phyloP scores from a whole-genome alignment of 2,113 vertebrate species.

The Nothoprocta perdicaria region DNA sequence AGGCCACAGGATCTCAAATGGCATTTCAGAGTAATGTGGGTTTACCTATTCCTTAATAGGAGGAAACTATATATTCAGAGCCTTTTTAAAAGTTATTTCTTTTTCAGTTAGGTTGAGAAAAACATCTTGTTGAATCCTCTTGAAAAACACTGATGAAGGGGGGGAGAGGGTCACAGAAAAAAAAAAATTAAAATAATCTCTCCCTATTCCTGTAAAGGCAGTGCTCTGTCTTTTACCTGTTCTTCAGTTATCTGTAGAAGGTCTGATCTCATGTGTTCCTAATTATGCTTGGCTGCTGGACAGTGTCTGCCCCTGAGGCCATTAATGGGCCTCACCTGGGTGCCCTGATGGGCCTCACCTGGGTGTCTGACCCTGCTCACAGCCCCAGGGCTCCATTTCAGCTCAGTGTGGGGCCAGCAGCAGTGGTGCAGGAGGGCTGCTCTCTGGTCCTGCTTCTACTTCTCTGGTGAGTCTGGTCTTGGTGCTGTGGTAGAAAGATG shows the following conservation, averaged over 20 bases:
- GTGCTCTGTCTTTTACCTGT: neutral
- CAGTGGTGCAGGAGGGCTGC: neutral
- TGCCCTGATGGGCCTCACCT: neutral
- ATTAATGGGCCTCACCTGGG: neutral
- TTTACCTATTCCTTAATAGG: neutral
- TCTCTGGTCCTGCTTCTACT: no score
- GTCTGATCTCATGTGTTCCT: neutral
- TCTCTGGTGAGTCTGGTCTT: no score
- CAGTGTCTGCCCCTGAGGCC: fast-evolving
- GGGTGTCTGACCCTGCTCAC: no score
- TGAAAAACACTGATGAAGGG: neutral
- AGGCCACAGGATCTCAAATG: neutral
- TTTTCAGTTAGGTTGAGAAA: neutral
- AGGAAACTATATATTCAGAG: neutral
- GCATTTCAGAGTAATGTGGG: neutral
- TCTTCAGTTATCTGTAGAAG: neutral
- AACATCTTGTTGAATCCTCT: neutral
- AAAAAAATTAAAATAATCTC: neutral
- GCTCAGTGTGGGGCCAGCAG: no score
- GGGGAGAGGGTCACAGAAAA: neutral
- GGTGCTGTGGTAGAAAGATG: no score
- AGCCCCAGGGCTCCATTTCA: neutral
- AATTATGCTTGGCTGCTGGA: neutral
- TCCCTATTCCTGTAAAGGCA: fast-evolving
- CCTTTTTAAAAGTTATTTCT: neutral